Evolutionary conservation across 2,888 invertebrate species (phyloP), one percentile per base, ranked within the genome.

Genomic region (Phrixothrix hirtus): DNA sequence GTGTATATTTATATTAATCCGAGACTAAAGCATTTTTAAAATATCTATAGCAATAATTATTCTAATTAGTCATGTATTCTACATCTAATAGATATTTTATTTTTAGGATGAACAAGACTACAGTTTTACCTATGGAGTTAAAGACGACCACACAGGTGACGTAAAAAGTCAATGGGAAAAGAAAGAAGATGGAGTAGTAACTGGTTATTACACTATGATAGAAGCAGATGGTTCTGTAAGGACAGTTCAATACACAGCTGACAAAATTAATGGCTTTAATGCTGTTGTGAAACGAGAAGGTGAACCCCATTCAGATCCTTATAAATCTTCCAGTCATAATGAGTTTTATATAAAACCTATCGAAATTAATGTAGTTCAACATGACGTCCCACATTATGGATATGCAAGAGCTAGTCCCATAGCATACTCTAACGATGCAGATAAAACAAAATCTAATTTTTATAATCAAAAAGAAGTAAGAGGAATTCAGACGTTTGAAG

Each of bases 161-260:
- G 73, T 83, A 1, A 84, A 84, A 63, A 77, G 79, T 41, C 83
- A 82, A 51, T 83, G 83, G 83, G 83, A 84, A 68, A 76, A 80
- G 39, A 82, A 82, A 66, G 78, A 83, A 65, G 84, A 83, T 63
- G 81, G 83, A 69, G 77, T 76, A 60, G 81, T 84, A 16, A 80
- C 79, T 75, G 84, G 83, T 65, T 81, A 82, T 68, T 87, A 87
- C 68, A 86, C 85, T 62, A 76, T 87, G 12, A 69, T 87, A 37
- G 86, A 86, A 70, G 82, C 86, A 26, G 86, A 86, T 65, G 86
- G 87, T 36, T 79, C 82, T 35, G 76, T 81, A 51, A 77, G 83
- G 61, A 78, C 79, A 27, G 84, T 84, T 15, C 80, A 83, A 61
- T 84, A 84, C 67, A 80, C 82, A 15, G 81, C 83, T 12, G 81